phyloP scores from a whole-genome alignment of 2,797 vertebrate species.

The Lepus oiostolus region DNA sequence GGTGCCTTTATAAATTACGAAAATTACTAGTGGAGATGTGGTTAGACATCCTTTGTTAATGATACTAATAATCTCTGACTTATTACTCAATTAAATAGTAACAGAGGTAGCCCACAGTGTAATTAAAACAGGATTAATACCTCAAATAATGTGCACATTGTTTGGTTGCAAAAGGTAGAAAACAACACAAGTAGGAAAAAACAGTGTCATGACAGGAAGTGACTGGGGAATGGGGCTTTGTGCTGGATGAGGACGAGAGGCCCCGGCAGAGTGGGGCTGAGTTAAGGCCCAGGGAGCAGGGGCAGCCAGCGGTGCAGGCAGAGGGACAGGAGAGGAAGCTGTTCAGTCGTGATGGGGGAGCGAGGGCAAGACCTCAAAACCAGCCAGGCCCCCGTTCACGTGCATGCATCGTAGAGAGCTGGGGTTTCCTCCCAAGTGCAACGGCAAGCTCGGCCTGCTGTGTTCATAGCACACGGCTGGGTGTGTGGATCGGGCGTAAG shows the following conservation, averaged over 20 bases:
- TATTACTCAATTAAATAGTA: constrained; percentile 15
- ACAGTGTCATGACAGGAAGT: background rate
- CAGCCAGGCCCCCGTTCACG: background rate
- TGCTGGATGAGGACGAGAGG: fast-evolving
- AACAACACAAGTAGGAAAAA: background rate
- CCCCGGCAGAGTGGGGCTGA: fast-evolving
- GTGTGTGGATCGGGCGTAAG: background rate
- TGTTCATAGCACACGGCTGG: background rate
- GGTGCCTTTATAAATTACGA: background rate
- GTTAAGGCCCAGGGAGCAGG: no score
- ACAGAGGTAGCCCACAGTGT: background rate
- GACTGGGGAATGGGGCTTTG: fast-evolving
- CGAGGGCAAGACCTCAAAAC: background rate
- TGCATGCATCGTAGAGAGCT: background rate
- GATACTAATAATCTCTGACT: background rate
- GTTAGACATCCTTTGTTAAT: background rate
- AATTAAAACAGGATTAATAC: background rate
- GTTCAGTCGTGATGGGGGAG: no score
- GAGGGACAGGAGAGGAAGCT: background rate
- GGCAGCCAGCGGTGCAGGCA: background rate
- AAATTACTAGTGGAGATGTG: background rate
- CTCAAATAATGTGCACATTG: background rate
- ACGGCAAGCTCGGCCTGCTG: background rate
- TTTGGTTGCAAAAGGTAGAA: background rate
- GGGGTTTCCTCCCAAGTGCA: background rate